phyloP scores from a whole-genome alignment of 2,113 vertebrate genomes.

The Paracanthobrama guichenoti region DNA sequence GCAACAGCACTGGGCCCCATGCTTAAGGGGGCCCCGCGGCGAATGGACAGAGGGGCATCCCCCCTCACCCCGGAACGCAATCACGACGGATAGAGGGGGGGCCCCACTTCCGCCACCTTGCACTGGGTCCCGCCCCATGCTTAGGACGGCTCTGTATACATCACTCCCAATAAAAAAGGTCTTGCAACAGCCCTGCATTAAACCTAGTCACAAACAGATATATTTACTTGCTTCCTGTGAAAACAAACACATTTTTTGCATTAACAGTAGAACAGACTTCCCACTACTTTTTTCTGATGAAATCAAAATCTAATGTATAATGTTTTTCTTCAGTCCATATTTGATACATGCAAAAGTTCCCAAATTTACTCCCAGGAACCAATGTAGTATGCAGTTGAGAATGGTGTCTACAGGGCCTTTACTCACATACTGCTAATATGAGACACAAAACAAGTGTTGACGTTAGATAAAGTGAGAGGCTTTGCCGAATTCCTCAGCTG shows the following conservation, averaged over 20 bases:
- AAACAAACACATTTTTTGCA: background rate
- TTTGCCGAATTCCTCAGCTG: conserved; percentile 70
- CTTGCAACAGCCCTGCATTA: background rate
- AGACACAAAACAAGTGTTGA: conserved; percentile 28
- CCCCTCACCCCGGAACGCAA: no score
- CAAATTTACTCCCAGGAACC: background rate
- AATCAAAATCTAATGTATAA: background rate
- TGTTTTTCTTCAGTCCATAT: background rate
- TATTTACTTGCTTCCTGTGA: background rate
- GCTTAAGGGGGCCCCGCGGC: no score
- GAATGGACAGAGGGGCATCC: no score
- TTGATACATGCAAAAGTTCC: background rate
- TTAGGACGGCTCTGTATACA: no score
- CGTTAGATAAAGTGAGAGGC: conserved; percentile 53
- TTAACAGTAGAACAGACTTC: background rate
- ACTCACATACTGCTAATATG: conserved; percentile 51
- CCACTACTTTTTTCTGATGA: background rate
- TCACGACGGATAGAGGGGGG: no score
- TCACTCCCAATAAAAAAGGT: background rate
- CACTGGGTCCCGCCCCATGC: no score
- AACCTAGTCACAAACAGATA: background rate
- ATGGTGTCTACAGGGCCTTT: conserved; percentile 44
- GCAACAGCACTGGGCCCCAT: no score
- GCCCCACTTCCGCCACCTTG: no score
- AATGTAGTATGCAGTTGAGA: background rate